Conservation (phyloP, 2,113 vertebrate genomes). For the Alaudala cheleensis region DNA sequence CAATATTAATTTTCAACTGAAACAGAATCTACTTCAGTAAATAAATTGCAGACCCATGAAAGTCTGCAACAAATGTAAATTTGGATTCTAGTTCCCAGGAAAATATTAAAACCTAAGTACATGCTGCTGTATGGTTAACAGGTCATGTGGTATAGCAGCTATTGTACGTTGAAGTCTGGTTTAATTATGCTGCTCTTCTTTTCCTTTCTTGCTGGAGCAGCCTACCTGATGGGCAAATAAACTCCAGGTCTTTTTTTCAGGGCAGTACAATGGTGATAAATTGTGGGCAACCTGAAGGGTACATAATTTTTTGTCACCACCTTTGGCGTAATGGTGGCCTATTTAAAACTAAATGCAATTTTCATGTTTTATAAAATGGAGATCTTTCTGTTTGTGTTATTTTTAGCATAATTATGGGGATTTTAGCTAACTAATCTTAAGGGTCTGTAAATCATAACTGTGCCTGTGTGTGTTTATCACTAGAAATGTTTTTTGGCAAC, state of each 20-base stretch:
- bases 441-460: background rate
- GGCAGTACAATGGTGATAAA: background rate
- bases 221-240: background rate
- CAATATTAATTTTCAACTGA: constrained; percentile 35
- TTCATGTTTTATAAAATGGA: background rate
- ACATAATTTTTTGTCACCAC: background rate
- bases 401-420: background rate
- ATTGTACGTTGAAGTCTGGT: background rate
- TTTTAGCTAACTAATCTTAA: constrained; percentile 24
- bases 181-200: constrained; percentile 11
- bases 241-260: background rate
- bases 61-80: constrained; percentile 13
- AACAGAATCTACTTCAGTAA: constrained; percentile 3
- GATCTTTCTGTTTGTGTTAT: background rate
- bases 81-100: background rate
- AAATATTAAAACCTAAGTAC: background rate
- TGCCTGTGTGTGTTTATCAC: background rate
- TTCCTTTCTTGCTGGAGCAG: background rate
- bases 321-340: background rate
- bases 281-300: background rate
- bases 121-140: background rate
- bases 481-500: constrained; percentile 22
- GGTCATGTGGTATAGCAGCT: background rate
- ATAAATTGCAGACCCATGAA: background rate
- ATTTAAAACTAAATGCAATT: background rate